Evolutionary conservation across 2,113 vertebrate genomes (phyloP), one percentile per base, ranked within the genome.

Genomic region (Castor canadensis): DNA sequence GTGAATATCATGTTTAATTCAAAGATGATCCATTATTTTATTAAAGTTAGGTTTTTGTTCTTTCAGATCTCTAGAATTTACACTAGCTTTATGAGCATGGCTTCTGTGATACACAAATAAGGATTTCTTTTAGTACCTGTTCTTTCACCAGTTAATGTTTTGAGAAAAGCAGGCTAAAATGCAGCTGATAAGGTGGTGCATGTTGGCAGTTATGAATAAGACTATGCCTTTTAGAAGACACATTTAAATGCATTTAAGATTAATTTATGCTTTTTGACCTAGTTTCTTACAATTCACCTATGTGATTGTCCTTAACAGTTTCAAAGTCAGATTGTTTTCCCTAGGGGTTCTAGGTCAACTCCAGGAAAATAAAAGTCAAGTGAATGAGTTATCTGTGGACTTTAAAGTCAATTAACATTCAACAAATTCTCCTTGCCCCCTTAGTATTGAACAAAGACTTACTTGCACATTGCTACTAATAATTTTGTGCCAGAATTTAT

Each of bases 1-100:
- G 91, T 94, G 92, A 97, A 86, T 95, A 91, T 91, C 80, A 97
- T 93, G 95, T 98, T 98, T 98, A 98, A 98, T 98, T 98, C 94
- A 96, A 89, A 98, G 96, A 81, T 26, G 9, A 3, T 35, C 96
- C 80, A 86, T 97, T 97, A 92, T 96, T 98, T 97, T 96, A 91
- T 95, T 97, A 87, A 85, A 97, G 81, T 93, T 83, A 16, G 49
- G 67, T 95, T 93, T 95, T 97, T 93, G 0, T 91, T 85, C 83
- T 85, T 97, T 97, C 69, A 43, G 95, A 67, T 84, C 69, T 96
- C 94, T 95, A 91, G n/a, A 97, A 69, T 87, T 66, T 91, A 91
- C 38, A 95, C 95, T 86, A 92, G 40, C 40, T 94, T 95, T 97
- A 95, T 95, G 71, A 94, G 98, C 98, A 95, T 89, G 88, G 16